Percentiles rank a stretch among this genome's conserved stretches.
These are phyloP conservation scores for Conus betulinus DNA, from an alignment of 1,140 invertebrate species.

Conservation along the genomic window DNA sequence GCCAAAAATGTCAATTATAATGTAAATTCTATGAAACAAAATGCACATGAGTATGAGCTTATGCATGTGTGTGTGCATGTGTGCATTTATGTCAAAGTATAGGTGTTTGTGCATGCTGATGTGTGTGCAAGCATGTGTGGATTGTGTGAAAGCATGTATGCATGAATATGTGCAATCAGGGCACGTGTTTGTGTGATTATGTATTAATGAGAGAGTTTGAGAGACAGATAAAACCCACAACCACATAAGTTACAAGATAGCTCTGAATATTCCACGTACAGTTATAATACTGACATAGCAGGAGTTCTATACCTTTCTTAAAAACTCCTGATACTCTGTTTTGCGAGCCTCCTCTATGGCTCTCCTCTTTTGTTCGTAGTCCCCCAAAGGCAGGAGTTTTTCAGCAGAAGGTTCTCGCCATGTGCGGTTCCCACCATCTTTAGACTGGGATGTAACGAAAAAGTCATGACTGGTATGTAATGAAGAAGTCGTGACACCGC, in stretches of 20 bases:
- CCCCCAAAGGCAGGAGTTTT: conserved; percentile 28
- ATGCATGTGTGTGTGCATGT: too few relatives aligned
- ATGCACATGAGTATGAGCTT: too few relatives aligned
- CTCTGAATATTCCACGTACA: background rate
- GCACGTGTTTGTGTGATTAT: background rate
- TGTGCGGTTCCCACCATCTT: background rate
- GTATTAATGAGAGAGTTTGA: background rate
- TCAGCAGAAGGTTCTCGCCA: conserved; percentile 17
- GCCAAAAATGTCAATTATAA: too few relatives aligned
- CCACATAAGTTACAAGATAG: background rate
- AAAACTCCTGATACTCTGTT: conserved; percentile 30
- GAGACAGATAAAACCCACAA: background rate
- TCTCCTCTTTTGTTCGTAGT: conserved; percentile 31
- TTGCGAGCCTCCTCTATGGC: background rate
- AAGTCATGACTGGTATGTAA: background rate
- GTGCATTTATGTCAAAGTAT: background rate
- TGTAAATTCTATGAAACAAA: too few relatives aligned
- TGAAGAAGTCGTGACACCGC: too few relatives aligned
- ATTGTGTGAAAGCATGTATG: background rate
- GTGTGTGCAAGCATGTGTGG: background rate
- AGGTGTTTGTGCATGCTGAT: background rate
- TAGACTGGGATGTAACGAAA: conserved; percentile 7
- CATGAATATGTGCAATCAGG: background rate
- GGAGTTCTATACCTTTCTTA: conserved; percentile 14
- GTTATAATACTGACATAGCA: background rate